Base-by-base conservation (phyloP, 2,888 invertebrate species). In the Crocallis elinguaria region DNA sequence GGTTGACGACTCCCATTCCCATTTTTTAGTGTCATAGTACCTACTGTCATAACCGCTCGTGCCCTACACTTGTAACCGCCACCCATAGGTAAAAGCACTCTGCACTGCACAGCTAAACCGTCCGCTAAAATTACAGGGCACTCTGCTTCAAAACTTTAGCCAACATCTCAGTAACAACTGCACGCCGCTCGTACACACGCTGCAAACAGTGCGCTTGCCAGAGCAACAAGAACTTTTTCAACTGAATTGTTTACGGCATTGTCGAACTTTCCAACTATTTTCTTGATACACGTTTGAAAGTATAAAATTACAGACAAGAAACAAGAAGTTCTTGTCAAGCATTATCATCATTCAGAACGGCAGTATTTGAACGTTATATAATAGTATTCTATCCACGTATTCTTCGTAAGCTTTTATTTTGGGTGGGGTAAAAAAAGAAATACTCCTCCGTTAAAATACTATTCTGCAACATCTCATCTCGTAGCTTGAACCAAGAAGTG, bases 81-180 rank as follows among this genome's bases (percentile, higher is more conserved):
- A 38, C 43, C 36, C 45, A 43, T 63, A 60, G 68, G 72, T 76
- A 78, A 82, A 82, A 84, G 86, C 86, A 81, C 82, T 85, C 82
- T 77, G 65, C 68, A 76, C 71, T 67, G 55, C 66, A 53, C 65
- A 67, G 67, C 71, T 72, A 69, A 67, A 68, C 62, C 77, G 82
- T 84, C 81, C 82, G 77, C 79, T 82, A 75, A 82, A 84, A 84
- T 87, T 83, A 84, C 79, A 77, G 68, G 69, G 73, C 77, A 76
- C 77, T 79, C 68, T 25, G 73, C 75, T 79, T 75, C 75, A 75
- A 75, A 85, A 85, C 75, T 84, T 82, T 71, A 73, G 62, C 71
- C 65, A 75, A 67, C 75, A 67, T 80, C 81, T 76, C 74, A 41
- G 66, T 71, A 74, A 67, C 71, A 68, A 73, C 73, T 75, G 62